Evolutionary conservation across 2,888 invertebrate species (phyloP).

Genomic region (Hemithea aestivaria): DNA sequence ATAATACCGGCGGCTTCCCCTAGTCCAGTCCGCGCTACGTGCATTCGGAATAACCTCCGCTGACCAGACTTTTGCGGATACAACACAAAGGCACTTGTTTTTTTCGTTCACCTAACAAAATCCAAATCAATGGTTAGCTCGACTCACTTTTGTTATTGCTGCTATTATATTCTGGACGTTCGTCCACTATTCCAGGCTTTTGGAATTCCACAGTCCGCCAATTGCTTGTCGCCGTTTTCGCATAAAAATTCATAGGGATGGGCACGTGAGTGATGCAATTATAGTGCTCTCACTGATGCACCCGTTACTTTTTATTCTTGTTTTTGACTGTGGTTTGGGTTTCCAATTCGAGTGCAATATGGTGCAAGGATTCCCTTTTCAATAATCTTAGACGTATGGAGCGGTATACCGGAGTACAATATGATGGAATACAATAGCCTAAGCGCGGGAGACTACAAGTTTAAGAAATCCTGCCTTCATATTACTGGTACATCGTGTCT

Average conservation of each 20-base stretch:
- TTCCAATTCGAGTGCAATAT: too few species aligned
- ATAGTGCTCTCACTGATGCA: constrained; percentile 10
- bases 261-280: constrained; percentile 33
- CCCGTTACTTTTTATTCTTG: not conserved
- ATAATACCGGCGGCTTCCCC: constrained; percentile 57
- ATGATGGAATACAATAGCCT: constrained; percentile 41
- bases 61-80: constrained; percentile 61
- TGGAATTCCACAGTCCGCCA: constrained; percentile 32
- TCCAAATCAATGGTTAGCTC: constrained; percentile 75
- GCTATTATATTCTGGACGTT: constrained; percentile 59
- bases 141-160: constrained; percentile 73
- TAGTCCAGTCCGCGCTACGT: constrained; percentile 38
- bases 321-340: not conserved
- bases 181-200: constrained; percentile 47
- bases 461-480: constrained; percentile 38
- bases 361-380: not conserved
- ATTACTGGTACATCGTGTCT: constrained; percentile 45
- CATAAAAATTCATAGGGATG: constrained; percentile 52
- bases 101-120: constrained; percentile 61
- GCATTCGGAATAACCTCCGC: constrained; percentile 47
- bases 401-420: constrained; percentile 32
- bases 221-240: constrained; percentile 42
- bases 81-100: constrained; percentile 64
- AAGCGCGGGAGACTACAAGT: constrained; percentile 43
- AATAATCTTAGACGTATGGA: constrained; percentile 2